phyloP scores from a whole-genome alignment of 1,140 invertebrate genomes.

The Eciton burchellii region DNA sequence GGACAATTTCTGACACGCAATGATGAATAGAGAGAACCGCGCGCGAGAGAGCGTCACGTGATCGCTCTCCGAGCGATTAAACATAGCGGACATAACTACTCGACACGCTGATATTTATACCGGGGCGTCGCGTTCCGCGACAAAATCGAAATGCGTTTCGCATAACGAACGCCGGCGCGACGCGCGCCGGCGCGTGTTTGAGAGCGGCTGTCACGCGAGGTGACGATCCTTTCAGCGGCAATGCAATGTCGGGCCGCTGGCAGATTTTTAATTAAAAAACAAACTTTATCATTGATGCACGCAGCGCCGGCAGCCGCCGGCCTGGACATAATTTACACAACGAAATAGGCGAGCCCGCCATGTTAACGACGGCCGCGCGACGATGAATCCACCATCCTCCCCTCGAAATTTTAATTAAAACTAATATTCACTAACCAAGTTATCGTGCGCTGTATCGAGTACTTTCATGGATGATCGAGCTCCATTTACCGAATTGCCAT shows the following conservation, averaged over 20 bases:
- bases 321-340: conserved; percentile 66
- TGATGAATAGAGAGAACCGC: conserved; percentile 39
- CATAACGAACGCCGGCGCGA: conserved; percentile 56
- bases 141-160: conserved; percentile 65
- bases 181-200: conserved; percentile 50
- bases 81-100: conserved; percentile 48
- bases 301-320: conserved; percentile 14
- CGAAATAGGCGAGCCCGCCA: conserved; percentile 51
- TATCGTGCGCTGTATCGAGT: conserved; percentile 43
- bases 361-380: conserved; percentile 23
- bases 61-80: conserved; percentile 56
- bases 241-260: conserved; percentile 48
- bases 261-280: conserved; percentile 73
- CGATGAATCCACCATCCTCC: conserved; percentile 46
- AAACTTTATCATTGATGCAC: conserved; percentile 63
- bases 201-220: conserved; percentile 60
- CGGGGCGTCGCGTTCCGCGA: conserved; percentile 48
- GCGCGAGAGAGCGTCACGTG: conserved; percentile 11
- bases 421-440: conserved; percentile 68
- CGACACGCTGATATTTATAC: conserved; percentile 56
- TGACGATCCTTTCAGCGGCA: conserved; percentile 59
- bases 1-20: conserved; percentile 41
- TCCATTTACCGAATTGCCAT: conserved; percentile 47
- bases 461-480: conserved; percentile 46
- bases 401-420: conserved; percentile 71